Conservation (phyloP, 2,797 vertebrate genomes). For the Manis javanica region DNA sequence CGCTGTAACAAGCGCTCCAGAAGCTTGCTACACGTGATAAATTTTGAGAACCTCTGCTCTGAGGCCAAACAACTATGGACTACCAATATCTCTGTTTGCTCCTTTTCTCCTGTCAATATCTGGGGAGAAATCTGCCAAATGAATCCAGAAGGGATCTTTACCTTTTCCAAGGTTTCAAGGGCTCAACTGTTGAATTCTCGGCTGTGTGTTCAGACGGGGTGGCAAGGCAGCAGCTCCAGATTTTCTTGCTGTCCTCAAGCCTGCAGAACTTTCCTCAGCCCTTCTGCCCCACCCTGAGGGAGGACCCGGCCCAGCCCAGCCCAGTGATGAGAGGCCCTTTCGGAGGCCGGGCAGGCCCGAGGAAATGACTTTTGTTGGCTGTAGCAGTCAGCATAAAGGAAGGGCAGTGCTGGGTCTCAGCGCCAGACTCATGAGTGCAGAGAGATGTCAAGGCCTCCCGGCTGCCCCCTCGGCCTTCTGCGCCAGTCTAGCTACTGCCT, state of each 20-base stretch:
- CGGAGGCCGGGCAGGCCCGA: slow-evolving; percentile 24
- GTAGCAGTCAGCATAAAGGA: slow-evolving; percentile 27
- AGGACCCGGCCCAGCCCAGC: neutral
- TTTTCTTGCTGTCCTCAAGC: neutral
- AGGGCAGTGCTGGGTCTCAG: slow-evolving; percentile 41
- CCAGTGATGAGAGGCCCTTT: slow-evolving; percentile 69
- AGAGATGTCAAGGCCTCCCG: neutral
- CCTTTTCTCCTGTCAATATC: neutral
- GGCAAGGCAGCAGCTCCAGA: neutral
- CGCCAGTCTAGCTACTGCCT: neutral
- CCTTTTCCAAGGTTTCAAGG: neutral
- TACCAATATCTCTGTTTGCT: neutral
- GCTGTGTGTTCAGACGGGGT: neutral
- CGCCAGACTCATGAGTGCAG: neutral
- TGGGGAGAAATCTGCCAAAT: neutral
- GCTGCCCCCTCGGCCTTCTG: neutral
- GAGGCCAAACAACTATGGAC: neutral
- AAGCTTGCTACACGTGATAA: neutral
- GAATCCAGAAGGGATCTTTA: neutral
- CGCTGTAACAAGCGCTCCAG: slow-evolving; percentile 4
- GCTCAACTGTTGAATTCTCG: slow-evolving; percentile 8
- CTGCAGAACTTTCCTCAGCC: neutral
- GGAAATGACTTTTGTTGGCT: slow-evolving; percentile 58
- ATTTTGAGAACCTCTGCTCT: neutral
- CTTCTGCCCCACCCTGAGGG: neutral